These are phyloP conservation scores for Eupeodes latifasciatus DNA, from an alignment of 2,888 invertebrate genomes.

Conservation along the genomic window DNA sequence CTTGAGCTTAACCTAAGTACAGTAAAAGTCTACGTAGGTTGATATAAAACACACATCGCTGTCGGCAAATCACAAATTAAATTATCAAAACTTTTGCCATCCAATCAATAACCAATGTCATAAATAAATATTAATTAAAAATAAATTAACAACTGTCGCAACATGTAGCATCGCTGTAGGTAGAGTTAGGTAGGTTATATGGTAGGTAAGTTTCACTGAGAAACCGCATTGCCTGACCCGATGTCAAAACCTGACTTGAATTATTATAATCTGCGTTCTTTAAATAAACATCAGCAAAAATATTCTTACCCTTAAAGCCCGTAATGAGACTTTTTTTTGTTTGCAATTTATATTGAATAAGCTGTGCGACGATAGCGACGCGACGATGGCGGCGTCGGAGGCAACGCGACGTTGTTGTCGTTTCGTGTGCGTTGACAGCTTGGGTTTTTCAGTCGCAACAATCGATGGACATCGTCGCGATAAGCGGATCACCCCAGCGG, in stretches of 20 bases:
- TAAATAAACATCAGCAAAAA: conserved; percentile 64
- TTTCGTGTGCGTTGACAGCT: conserved; percentile 73
- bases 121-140: conserved; percentile 74
- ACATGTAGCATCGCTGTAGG: conserved; percentile 72
- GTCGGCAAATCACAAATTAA: conserved; percentile 57
- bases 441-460: conserved; percentile 45
- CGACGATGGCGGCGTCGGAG: neutral
- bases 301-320: conserved; percentile 43
- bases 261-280: conserved; percentile 60
- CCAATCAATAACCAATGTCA: conserved; percentile 42
- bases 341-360: neutral
- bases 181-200: conserved; percentile 24
- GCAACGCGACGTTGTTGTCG: conserved; percentile 47
- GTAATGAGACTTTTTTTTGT: conserved; percentile 53
- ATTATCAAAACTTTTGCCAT: conserved; percentile 50
- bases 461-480: conserved; percentile 74
- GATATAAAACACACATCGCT: too few relatives aligned
- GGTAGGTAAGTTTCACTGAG: conserved; percentile 28
- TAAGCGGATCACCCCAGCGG: conserved; percentile 72
- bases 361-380: neutral
- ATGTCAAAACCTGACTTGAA: conserved; percentile 53
- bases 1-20: too few relatives aligned
- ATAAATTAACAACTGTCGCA: conserved; percentile 73
- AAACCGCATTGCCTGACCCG: conserved; percentile 23
- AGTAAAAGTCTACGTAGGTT: too few relatives aligned